Base-by-base conservation (phyloP, 1,140 invertebrate species). In the Drosophila lowei region DNA sequence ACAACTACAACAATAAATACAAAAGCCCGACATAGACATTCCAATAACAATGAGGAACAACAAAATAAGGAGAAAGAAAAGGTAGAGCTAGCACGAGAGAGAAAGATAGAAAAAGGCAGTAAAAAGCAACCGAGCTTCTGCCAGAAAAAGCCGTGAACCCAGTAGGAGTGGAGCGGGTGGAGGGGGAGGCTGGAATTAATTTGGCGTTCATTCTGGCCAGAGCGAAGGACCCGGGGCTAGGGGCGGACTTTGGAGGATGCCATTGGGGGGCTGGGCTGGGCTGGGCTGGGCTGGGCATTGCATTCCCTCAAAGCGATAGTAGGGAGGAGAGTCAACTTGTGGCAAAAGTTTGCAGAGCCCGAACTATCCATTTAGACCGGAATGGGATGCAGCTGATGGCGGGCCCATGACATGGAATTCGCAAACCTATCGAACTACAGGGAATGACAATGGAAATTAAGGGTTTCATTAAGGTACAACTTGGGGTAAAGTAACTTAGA, bases 21-120 rank as follows among this genome's bases (percentile, higher is more conserved):
- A 38, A 57, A 30, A 16, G 18, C 21, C 18, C 54, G 46, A 58
- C 73, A 59, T 53, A 80, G 77, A 86, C 81, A 80, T 74, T 71
- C 72, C 77, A 86, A 86, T 86, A 85, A 86, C 80, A 85, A 80
- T 77, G 77, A 57, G 56, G 34, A 57, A 70, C 16, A 42, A 66
- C 57, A 63, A 53, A 61, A 70, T 63, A 58, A 58, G 52, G 52
- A 58, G 50, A 54, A 49, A 57, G 55, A 58, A 42, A 70, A 62
- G 38, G 43, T 54, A 47, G 46, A 47, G 46, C 30, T 3, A 52
- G 28, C 11, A 11, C 30, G 42, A 47, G 34, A 23, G 48, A 42
- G 38, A 46, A 66, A 50, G 28, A 28, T 16, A 47, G 42, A 46
- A 38, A 41, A 73, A 66, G 58, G 70, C 63, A 57, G 71, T 65